Base-by-base conservation (phyloP, 2,888 invertebrate species). In the Ophion ellenae region DNA sequence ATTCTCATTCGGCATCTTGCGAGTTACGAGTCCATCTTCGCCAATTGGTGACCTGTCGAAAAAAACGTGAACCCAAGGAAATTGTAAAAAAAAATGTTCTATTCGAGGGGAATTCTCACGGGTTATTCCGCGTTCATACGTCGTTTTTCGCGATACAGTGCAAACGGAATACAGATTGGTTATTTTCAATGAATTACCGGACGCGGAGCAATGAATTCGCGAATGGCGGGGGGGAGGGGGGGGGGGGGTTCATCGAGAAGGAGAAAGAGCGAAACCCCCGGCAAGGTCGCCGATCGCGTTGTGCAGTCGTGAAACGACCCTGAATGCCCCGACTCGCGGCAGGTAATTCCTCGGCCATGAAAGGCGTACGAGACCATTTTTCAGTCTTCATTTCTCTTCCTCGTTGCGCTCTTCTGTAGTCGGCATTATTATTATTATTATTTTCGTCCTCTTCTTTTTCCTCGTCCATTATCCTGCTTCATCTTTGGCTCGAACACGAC, bases 251-350 rank as follows among this genome's bases (percentile, higher is more conserved):
- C 71, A 64, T 36, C 57, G 75, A 57, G 28, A 28, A 70, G 53
- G 57, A 75, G 80, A 76, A 74, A 81, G 81, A 85, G 59, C 75
- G 67, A 81, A 81, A 73, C 67, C 70, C 40, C 77, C 53, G 81
- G 45, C 84, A 87, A 86, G 87, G 87, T 83, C 73, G 61, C 53
- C 63, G 76, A 77, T 80, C 79, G 71, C 76, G 20, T 61, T 61
- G 53, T 82, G 71, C 80, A 83, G 61, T 74, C 78, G 79, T 79
- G 79, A 81, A 87, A 87, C 83, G 79, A 75, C 76, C 83, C 67
- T 82, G 85, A 81, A 76, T 79, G 63, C 70, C 73, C 66, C 14
- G n/a, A 40, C 47, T 14, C 57, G 24, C 10, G 36, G 36, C 71
- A 53, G 10, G 64, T 70, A 45, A 82, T 79, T 71, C 75, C 57